These are phyloP conservation scores for Stenichneumon culpator DNA, from an alignment of 2,888 invertebrate species.

Conservation along the genomic window DNA sequence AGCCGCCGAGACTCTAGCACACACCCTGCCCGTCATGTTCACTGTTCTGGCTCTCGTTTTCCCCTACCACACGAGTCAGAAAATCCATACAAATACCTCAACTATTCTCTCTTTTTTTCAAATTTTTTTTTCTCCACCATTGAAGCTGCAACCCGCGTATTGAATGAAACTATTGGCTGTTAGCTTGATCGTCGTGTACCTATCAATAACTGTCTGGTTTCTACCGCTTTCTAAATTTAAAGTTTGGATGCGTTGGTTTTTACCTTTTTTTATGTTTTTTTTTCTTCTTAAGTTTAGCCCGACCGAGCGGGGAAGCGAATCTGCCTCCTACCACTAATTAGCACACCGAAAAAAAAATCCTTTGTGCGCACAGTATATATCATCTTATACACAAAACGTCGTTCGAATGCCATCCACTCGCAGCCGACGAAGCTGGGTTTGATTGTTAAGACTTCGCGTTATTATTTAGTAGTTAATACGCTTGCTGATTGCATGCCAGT, in stretches of 20 bases:
- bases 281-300: not conserved
- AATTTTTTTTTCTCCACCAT: slow-evolving; percentile 22
- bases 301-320: not conserved
- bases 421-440: slow-evolving; percentile 40
- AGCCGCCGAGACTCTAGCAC: not conserved
- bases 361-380: slow-evolving; percentile 34
- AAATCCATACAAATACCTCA: not conserved
- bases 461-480: slow-evolving; percentile 83
- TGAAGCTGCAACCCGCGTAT: slow-evolving; percentile 38
- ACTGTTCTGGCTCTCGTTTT: not conserved
- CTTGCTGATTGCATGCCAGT: slow-evolving; percentile 84
- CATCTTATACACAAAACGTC: slow-evolving; percentile 10
- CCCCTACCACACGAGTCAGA: not conserved
- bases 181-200: slow-evolving; percentile 59
- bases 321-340: slow-evolving; percentile 13
- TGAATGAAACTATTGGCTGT: slow-evolving; percentile 60
- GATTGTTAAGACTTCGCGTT: slow-evolving; percentile 76
- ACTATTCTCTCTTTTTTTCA: slow-evolving; percentile 13
- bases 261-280: slow-evolving; percentile 8
- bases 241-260: slow-evolving; percentile 56
- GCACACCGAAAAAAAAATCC: slow-evolving; percentile 19
- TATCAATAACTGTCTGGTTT: slow-evolving; percentile 53
- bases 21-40: not conserved
- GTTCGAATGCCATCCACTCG: slow-evolving; percentile 35
- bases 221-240: slow-evolving; percentile 61